Evolutionary conservation across 2,888 invertebrate genomes (phyloP), one percentile per base, ranked within the genome.

Genomic region (Anthophora plumipes): DNA sequence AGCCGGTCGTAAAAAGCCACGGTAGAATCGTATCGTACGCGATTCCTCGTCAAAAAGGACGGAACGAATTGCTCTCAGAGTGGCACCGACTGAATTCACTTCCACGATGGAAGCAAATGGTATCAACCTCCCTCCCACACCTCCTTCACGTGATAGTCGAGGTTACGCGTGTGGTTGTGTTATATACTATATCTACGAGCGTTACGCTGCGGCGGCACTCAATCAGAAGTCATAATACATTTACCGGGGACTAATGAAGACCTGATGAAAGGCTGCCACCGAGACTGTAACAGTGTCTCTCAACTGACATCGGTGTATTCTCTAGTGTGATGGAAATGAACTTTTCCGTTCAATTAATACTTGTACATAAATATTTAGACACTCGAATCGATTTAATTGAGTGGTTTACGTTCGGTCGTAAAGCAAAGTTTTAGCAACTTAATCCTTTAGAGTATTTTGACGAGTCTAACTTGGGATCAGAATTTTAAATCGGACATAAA

Each of bases 151-250:
- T 12, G 12, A 31, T 69, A 25, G 46, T 5, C 37, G 61, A 57
- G 14, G 54, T n/a, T 17, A 6, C 39, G 20, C 64, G 22, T 37
- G 71, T 8, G 31, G 50, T 31, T n/a, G 37, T 48, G 22, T 43
- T 17, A 12, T 20, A 22, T 48, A n/a, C 43, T 17, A 12, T 20
- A 22, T 6, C 1, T 12, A n/a, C 9, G 60, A 52, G 77, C 37
- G 82, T 61, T 79, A 76, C 76, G 61, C 71, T 90, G 91, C 88
- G 92, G 90, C 88, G 88, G 89, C 90, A 90, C 93, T 92, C 93
- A 92, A 93, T 93, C 93, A 93, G 92, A 93, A 92, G 93, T 93
- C 93, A 93, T 93, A 93, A 93, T 93, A 93, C 92, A 93, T 93
- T 93, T 93, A 93, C 91, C 91, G 86, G 87, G 89, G 90, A 90